These are phyloP conservation scores for Pseudobourletiella spinata DNA, from an alignment of 1,140 invertebrate species.

Conservation along the genomic window DNA sequence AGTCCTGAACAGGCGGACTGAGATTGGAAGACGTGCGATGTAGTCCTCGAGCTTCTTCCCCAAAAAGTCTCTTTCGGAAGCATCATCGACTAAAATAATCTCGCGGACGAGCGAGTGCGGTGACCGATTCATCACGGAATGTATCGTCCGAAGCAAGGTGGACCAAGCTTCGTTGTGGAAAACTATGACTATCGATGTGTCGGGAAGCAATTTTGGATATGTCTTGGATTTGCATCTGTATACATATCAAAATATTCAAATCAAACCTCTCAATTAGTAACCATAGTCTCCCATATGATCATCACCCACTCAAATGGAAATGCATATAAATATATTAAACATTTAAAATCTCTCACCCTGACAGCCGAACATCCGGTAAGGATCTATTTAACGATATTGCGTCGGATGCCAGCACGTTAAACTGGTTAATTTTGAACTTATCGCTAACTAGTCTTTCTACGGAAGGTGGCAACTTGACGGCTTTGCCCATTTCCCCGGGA, in stretches of 20 bases:
- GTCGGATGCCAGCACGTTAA: constrained; percentile 95
- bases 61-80: constrained; percentile 85
- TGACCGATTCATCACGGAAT: constrained; percentile 91
- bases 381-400: constrained; percentile 94
- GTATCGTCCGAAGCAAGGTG: constrained; percentile 88
- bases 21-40: constrained; percentile 70
- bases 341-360: constrained; percentile 78
- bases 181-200: constrained; percentile 89
- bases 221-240: constrained; percentile 66
- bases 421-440: constrained; percentile 96
- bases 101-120: constrained; percentile 77
- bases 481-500: constrained; percentile 81
- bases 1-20: constrained; percentile 73
- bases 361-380: constrained; percentile 84
- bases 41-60: constrained; percentile 83
- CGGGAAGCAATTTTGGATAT: constrained; percentile 66
- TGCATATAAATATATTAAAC: no score
- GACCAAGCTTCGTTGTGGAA: constrained; percentile 98
- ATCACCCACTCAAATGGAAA: no score
- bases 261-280: no score
- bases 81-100: constrained; percentile 92
- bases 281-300: no score
- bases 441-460: constrained; percentile 82
- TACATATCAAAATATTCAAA: constrained; percentile 35
- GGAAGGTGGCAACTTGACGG: constrained; percentile 74